phyloP scores from a whole-genome alignment of 1,140 invertebrate genomes.

The Forficula auricularia region DNA sequence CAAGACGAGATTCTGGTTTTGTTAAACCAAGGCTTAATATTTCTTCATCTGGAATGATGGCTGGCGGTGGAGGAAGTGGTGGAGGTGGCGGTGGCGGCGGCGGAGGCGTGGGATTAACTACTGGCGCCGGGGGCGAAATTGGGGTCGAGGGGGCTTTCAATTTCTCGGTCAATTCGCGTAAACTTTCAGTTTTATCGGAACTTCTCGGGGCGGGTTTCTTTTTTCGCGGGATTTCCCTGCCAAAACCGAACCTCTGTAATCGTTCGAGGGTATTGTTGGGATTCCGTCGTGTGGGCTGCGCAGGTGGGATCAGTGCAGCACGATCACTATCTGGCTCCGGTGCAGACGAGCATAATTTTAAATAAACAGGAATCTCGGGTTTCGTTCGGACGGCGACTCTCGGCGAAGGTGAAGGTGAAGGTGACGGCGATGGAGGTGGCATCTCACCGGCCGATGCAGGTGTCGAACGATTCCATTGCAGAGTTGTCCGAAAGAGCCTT shows the following conservation, averaged over 20 bases:
- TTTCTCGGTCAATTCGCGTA: constrained; percentile 57
- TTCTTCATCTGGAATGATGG: background rate
- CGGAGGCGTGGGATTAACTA: constrained; percentile 2
- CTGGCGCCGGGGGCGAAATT: constrained; percentile 9
- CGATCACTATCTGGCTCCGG: background rate
- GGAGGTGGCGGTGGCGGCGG: constrained; percentile 18
- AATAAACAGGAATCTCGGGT: constrained; percentile 14
- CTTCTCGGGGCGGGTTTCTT: constrained; percentile 30
- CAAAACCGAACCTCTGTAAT: constrained; percentile 54
- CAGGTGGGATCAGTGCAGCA: background rate
- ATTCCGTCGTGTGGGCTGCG: constrained; percentile 8
- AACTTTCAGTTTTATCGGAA: constrained; percentile 42
- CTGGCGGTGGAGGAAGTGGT: background rate
- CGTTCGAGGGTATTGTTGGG: constrained; percentile 45
- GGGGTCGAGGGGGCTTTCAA: constrained; percentile 31
- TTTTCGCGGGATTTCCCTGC: constrained; percentile 29
- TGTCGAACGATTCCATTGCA: no score
- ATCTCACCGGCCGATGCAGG: constrained; percentile 11
- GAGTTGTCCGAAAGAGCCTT: no score
- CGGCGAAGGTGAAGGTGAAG: constrained; percentile 7
- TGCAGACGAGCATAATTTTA: constrained; percentile 5
- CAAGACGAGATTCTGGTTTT: constrained; percentile 34
- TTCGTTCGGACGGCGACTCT: constrained; percentile 12
- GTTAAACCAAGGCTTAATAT: constrained; percentile 15
- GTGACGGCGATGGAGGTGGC: constrained; percentile 2